Base-by-base conservation (phyloP, 2,113 vertebrate species). In the Fulmarus glacialis region DNA sequence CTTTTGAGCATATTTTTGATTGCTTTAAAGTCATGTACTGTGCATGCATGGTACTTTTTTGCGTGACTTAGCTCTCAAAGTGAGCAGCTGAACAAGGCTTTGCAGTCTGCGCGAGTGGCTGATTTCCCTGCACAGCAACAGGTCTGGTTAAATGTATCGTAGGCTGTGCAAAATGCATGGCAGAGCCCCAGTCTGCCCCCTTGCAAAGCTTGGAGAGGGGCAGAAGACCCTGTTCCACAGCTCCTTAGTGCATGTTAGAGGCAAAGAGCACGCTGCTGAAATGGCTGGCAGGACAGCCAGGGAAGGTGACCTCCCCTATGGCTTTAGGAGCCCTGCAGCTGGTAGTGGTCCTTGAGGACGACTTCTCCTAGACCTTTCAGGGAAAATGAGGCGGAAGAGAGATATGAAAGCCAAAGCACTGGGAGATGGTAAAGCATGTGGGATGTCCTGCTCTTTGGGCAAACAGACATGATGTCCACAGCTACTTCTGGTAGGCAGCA, bases 1-100 rank as follows among this genome's bases (percentile, higher is more conserved):
- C 42, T 82, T 91, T 67, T 87, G 87, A 95, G 70, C 40, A 48
- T 53, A 47, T 93, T 94, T 94, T 85, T 91, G 72, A 91, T 95
- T 88, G 70, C 84, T 96, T 62, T 71, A 83, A 87, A 95, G 55
- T 55, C 71, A 27, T 45, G 79, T 89, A 82, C 58, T 68, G 32
- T 85, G 62, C 0, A 1, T 63, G 43, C 47, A 36, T 2, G 7
- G 79, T 93, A 72, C 63, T 94, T 93, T 94, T 94, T 87, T 80
- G 42, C 48, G 89, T 91, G 87, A 71, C 80, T 78, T 17, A 87
- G 89, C 93, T 90, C 86, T 87, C 84, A 78, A 89, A 71, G 40
- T 18, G 73, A 95, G 77, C 40, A 74, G 80, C 83, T 84, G 93
- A 97, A 81, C 79, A 96, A 64, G 88, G 40, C 45, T 92, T 72